Evolutionary conservation across 2,113 vertebrate species (phyloP).

Genomic region (Rhinolophus sinicus): DNA sequence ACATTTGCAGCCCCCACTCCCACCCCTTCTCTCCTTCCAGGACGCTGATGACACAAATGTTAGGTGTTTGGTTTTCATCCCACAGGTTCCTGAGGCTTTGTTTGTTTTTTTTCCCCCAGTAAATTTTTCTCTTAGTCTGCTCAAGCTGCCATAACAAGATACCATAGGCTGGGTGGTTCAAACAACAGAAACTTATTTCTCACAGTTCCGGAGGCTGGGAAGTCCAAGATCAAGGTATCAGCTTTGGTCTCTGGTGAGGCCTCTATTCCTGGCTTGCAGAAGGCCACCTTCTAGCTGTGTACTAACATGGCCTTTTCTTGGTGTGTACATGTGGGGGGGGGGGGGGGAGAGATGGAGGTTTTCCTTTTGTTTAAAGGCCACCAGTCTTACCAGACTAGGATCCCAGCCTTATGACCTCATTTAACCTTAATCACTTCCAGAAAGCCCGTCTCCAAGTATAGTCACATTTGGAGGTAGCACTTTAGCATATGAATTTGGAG

Average conservation of each 20-base stretch:
- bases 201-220: not conserved
- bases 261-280: not conserved
- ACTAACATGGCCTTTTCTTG: not conserved
- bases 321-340: not conserved
- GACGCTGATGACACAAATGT: not conserved
- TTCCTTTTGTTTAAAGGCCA: not conserved
- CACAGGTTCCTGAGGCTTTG: not conserved
- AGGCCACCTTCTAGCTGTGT: not conserved
- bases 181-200: not conserved
- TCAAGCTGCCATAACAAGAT: not conserved
- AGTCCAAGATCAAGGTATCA: not conserved
- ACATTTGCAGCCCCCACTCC: not conserved
- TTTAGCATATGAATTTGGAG: not conserved
- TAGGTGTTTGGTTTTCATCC: not conserved
- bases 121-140: not conserved
- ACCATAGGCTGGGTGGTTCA: not conserved
- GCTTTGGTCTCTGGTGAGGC: not conserved
- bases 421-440: not conserved
- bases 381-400: not conserved
- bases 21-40: not conserved
- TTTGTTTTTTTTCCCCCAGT: not conserved
- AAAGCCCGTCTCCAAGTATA: not conserved
- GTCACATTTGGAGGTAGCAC: not conserved
- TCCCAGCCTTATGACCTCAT: not conserved
- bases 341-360: not conserved